Evolutionary conservation across 2,888 invertebrate species (phyloP), one percentile per base, ranked within the genome.

Genomic region (Phengaris alcon): DNA sequence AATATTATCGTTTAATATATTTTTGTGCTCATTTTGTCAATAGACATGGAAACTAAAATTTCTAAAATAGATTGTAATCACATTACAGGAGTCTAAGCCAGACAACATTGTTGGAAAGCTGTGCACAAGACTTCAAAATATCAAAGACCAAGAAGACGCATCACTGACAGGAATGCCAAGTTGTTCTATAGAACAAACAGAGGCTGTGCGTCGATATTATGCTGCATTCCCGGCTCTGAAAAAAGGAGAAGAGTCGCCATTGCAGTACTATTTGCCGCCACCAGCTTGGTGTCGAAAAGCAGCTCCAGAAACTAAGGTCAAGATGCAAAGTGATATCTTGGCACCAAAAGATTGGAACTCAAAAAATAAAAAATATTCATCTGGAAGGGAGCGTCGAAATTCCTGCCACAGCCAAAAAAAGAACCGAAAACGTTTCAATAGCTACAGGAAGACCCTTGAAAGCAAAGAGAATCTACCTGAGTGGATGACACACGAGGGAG

Each of bases 51-150:
- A 48, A 48, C 6, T 48, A 64, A 54, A 22, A 22, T 46, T 3
- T 72, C 59, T 54, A 55, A 73, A 59, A n/a, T 74, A 52, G 72
- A n/a, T 55, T 75, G 73, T 74, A 15, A 76, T 76, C 73, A 77
- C 46, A 70, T 92, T 95, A 82, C 94, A 97, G 97, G 96, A 95
- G 90, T 95, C 95, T 90, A 96, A 96, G 87, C 95, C 97, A 85
- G 97, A 97, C 93, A 95, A 95, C 84, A 94, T 97, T 87, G 96
- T 97, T 81, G 97, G 97, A 90, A 97, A 97, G 93, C 94, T 97
- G 86, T 97, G 96, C 90, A 95, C 94, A 82, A 96, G 96, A 91
- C 93, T 97, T 83, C 96, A 96, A 88, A 95, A 96, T 89, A 94
- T 96, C 83, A 95, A 89, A 82, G 88, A 91, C 83, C 86, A 87